Evolutionary conservation across 1,140 invertebrate genomes (phyloP), one percentile per base, ranked within the genome.

Genomic region (Hyles vespertilio): DNA sequence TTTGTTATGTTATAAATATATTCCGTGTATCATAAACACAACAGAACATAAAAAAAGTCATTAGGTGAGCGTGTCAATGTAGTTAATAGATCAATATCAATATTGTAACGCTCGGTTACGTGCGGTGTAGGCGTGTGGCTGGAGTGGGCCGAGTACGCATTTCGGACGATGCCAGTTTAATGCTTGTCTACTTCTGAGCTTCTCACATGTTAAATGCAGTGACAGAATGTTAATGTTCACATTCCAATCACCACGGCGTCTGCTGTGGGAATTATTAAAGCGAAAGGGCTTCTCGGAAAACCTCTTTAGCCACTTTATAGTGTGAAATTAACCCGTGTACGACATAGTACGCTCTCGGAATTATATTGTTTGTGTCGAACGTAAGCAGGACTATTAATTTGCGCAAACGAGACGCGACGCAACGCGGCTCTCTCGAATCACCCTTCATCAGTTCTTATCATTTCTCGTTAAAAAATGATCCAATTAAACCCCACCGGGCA

Each of bases 381-480:
- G 5, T 40, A 40, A 40, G 5, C 4, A 40, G 5, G 36, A 40
- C 36, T 40, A 40, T 40, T 40, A 40, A 40, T 40, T 40, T 48
- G 46, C n/a, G 46, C n/a, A 48, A 48, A 11, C 55, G 51, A 60
- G 36, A 56, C 32, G 32, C n/a, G 0, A 22, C 22, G 22, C 65
- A 63, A 69, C 69, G 61, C 67, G 62, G 68, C 73, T 70, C 65
- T 75, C 64, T 69, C 70, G 59, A 70, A 54, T 59, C 63, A 74
- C 59, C 64, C 67, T 66, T 75, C 74, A 74, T 68, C 73, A 67
- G 51, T 59, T 57, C 61, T 80, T 77, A 84, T 78, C 73, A 77
- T 78, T 76, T 83, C 80, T 83, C 69, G 81, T 87, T 85, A 84
- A 85, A 86, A 81, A 83, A 83, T 83, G 79, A 81, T 81, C 82